These are phyloP conservation scores for Cosmia trapezina DNA, from an alignment of 2,888 invertebrate species.

Conservation along the genomic window DNA sequence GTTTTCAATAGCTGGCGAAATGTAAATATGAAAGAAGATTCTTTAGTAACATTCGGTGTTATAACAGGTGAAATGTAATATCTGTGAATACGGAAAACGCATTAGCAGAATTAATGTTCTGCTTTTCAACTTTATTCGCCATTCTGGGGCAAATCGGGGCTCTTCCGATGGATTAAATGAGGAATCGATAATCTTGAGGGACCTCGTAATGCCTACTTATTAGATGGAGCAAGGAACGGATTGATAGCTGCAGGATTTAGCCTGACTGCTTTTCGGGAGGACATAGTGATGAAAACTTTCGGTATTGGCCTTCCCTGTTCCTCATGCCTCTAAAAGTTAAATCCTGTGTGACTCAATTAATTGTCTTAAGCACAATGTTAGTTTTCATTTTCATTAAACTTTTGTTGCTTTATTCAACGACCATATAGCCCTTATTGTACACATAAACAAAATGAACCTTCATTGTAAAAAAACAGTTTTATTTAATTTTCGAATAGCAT, in stretches of 20 bases:
- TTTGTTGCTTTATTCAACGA: too few species aligned
- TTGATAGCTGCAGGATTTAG: constrained; percentile 24
- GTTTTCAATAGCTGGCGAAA: constrained; percentile 52
- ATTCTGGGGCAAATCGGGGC: constrained; percentile 68
- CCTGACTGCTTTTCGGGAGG: not conserved
- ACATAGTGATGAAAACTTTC: not conserved
- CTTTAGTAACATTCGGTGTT: constrained; percentile 38
- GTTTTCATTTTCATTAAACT: not conserved
- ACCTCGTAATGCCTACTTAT: constrained; percentile 58
- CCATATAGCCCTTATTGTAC: too few species aligned
- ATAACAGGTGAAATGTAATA: constrained; percentile 61
- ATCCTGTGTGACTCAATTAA: not conserved
- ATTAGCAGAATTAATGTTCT: constrained; percentile 81
- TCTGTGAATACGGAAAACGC: constrained; percentile 69
- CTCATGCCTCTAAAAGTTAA: too few species aligned
- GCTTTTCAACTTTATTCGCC: constrained; percentile 71
- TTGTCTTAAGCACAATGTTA: not conserved
- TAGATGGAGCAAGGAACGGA: constrained; percentile 39
- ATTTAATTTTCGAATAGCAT: not conserved
- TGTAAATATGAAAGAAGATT: constrained; percentile 43
- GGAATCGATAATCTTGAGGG: constrained; percentile 63
- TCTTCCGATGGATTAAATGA: constrained; percentile 65
- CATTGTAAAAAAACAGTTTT: too few species aligned
- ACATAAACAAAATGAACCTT: too few species aligned
- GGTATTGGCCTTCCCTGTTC: too few species aligned